Evolutionary conservation across 2,888 invertebrate species (phyloP), one percentile per base, ranked within the genome.

Genomic region (Fissipunctia ypsillon): DNA sequence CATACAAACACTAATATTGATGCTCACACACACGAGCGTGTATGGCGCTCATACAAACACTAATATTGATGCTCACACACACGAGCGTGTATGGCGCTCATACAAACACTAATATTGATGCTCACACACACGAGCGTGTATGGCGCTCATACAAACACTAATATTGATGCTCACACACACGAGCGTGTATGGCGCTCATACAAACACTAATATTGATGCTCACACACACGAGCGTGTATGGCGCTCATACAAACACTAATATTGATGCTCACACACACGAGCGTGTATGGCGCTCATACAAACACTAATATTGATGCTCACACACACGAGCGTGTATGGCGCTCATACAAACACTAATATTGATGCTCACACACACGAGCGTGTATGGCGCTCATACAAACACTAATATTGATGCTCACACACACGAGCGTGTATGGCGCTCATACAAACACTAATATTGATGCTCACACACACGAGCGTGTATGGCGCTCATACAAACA

Each of bases 141-240:
- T 45, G 59, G 73, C 25, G 45, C 78, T 78, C 79, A 31, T 31
- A 31, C 31, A 31, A 31, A 31, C 31, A 2, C 4, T 31, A 31
- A 89, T n/a, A n/a, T 89, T 88, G 89, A 90, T 90, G 87, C 78
- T 82, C 80, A 81, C 81, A 85, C 81, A 78, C 19, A 52, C 31
- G 14, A 19, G 38, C 14, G 61, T 19, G 79, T 56, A 56, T 45
- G 59, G 73, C 25, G 45, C 78, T 78, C 79, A 31, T 31, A 31
- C 31, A 31, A 31, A 31, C 31, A 2, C 4, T 31, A 31, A 89
- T n/a, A n/a, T 89, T 88, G 89, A 90, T 90, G 87, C 78, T 82
- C 80, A 81, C 81, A 85, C 81, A 78, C 19, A 52, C 31, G 14
- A 19, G 38, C 14, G 61, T 19, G 79, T 56, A 56, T 45, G 59